phyloP scores from a whole-genome alignment of 2,113 vertebrate genomes.

The Holacanthus passer region DNA sequence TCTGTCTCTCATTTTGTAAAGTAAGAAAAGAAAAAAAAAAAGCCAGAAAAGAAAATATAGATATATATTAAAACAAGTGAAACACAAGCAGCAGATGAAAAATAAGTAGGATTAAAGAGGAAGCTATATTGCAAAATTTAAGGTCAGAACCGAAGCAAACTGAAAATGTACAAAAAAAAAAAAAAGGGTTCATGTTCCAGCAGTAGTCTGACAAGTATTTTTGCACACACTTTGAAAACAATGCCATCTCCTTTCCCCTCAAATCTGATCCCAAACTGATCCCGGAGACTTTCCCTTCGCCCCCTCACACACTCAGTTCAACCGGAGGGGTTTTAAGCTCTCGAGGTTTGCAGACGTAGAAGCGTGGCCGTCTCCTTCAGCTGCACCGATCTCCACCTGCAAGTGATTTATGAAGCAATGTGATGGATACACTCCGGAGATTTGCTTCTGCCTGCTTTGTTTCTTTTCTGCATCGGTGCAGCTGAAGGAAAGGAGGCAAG shows the following conservation, averaged over 20 bases:
- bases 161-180: slow-evolving; percentile 64
- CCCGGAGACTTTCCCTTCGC: slow-evolving; percentile 9
- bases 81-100: slow-evolving; percentile 74
- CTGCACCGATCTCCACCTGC: slow-evolving; percentile 49
- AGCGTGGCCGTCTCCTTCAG: slow-evolving; percentile 29
- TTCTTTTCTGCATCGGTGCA: slow-evolving; percentile 44
- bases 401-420: slow-evolving; percentile 62
- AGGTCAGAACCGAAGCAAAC: slow-evolving; percentile 56
- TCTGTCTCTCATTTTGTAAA: slow-evolving; percentile 89
- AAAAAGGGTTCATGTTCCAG: slow-evolving; percentile 76
- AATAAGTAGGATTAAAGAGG: slow-evolving; percentile 72
- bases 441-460: slow-evolving; percentile 63
- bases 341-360: background rate
- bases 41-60: slow-evolving; percentile 84
- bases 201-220: slow-evolving; percentile 83
- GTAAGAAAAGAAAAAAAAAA: slow-evolving; percentile 80
- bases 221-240: slow-evolving; percentile 83
- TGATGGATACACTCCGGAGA: slow-evolving; percentile 81
- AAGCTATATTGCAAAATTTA: slow-evolving; percentile 79
- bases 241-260: slow-evolving; percentile 57
- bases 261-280: slow-evolving; percentile 56
- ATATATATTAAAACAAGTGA: slow-evolving; percentile 84
- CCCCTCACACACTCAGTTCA: background rate
- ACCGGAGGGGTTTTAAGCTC: background rate
- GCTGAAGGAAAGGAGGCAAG: slow-evolving; percentile 50